Evolutionary conservation across 2,113 vertebrate genomes (phyloP), one percentile per base, ranked within the genome.

Genomic region (Pica pica): DNA sequence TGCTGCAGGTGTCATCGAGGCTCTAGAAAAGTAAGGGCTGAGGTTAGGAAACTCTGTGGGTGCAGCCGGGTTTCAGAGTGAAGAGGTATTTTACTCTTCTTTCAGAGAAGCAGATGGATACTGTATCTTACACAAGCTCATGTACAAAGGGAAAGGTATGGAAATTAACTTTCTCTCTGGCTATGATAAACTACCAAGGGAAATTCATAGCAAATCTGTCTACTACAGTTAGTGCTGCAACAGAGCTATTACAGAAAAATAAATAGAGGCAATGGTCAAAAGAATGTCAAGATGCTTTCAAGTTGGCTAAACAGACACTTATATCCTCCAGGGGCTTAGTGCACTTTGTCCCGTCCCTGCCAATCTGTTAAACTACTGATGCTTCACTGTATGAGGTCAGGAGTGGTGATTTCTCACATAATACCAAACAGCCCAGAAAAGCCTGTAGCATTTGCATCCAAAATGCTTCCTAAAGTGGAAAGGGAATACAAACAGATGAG

Each of bases 201-300:
- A 95, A 95, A 96, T 96, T 95, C 59, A 60, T 49, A 74, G 83
- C 39, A 64, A 90, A 95, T 93, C 91, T 95, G 80, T 93, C 94
- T 93, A 50, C 76, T 70, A 24, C 20, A 39, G 81, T 95, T 94
- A 97, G 64, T 61, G 78, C 44, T 94, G 81, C 19, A 7, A 93
- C 77, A 90, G 95, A 95, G 80, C 87, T 87, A 96, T 96, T 95
- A 94, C 37, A 93, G 90, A 63, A 97, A 97, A 97, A 96, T 93
- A 96, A 95, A 97, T 95, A 95, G 83, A 96, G 83, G 83, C 87
- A 93, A 59, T 90, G 89, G 92, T 97, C 97, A 97, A 95, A 95
- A 96, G 91, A 96, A 94, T 95, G 93, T 95, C 94, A 97, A 93
- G 63, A 79, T 69, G 41, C 83, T 95, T 94, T 90, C 95, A 97